Base-by-base conservation (phyloP, 2,888 invertebrate species). In the Fabriciana adippe region DNA sequence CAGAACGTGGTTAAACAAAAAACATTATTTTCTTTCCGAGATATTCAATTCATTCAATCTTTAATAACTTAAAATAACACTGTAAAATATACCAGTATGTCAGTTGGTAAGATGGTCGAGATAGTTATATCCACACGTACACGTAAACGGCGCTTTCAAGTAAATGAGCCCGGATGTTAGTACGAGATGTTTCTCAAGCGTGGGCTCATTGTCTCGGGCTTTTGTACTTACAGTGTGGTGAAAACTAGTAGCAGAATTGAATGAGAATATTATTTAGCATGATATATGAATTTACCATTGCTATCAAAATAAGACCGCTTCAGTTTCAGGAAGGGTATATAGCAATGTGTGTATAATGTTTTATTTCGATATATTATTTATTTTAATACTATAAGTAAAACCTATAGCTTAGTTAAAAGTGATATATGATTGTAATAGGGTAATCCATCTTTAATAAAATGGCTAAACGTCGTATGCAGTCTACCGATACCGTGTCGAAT, bases 111-210 rank as follows among this genome's bases (percentile, higher is more conserved):
- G n/a, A 47, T 59, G 48, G 21, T 18, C 48, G n/a, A 13, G 47
- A 59, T 48, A 59, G 59, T n/a, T 59, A 11, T 31, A n/a, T 11
- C 26, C 47, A 48, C 59, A 48, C 48, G 26, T 59, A 59, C n/a
- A 48, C 45, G 59, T 26, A 59, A 59, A 48, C 59, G 59, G 3
- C n/a, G 57, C 59, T 59, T 59, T 59, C 59, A 48, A 59, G 59
- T 59, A 59, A 59, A 59, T 48, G 59, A 59, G 48, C 59, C 59
- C 59, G 59, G 59, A 59, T 59, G 57, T 57, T 47, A 57, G 47
- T 57, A 57, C 57, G 57, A 57, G 57, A 57, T 57, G 59, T 59
- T 59, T 59, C 59, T 59, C 59, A 59, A 59, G 59, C 59, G 59
- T 59, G 26, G 48, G 59, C 59, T 59, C 26, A 59, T 59, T 59